A percentile compares a stretch with the other conserved stretches of the same genome.
These are phyloP conservation scores for Sorex maritimensis DNA, from an alignment of 2,797 vertebrate genomes.

Conservation along the genomic window DNA sequence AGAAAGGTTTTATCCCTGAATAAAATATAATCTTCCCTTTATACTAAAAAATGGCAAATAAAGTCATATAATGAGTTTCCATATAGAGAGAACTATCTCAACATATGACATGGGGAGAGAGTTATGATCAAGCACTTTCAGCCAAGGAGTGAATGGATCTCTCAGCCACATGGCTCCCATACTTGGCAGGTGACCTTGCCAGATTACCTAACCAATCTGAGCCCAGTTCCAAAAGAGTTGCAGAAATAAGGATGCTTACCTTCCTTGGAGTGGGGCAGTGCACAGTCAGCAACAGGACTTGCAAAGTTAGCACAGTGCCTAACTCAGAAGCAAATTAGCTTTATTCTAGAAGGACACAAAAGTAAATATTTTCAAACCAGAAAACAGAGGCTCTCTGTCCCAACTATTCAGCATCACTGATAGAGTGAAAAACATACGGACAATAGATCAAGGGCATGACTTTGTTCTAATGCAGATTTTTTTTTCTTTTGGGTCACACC, in stretches of 20 bases:
- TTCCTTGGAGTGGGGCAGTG: not conserved
- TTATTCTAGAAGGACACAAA: not conserved
- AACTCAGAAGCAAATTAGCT: not conserved
- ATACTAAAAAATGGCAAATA: not conserved
- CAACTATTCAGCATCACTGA: not conserved
- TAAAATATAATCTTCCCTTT: slow-evolving; percentile 46
- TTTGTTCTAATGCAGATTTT: not conserved
- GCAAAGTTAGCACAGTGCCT: not conserved
- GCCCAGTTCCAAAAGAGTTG: not conserved
- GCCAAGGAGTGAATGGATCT: too few relatives aligned
- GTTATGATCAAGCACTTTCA: not conserved
- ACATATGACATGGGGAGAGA: not conserved
- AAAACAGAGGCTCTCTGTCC: not conserved
- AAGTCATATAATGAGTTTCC: slow-evolving; percentile 28
- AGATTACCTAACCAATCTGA: not conserved
- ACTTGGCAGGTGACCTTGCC: not conserved
- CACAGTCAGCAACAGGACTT: not conserved
- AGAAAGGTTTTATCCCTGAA: slow-evolving; percentile 20
- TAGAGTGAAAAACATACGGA: not conserved
- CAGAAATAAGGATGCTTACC: not conserved
- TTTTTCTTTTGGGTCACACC: too few relatives aligned
- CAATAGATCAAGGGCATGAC: not conserved
- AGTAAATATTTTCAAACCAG: not conserved
- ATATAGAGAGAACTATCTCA: not conserved
- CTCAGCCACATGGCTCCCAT: not conserved